Base-by-base conservation (phyloP, 2,797 vertebrate species). In the Chaunax sp. region DNA sequence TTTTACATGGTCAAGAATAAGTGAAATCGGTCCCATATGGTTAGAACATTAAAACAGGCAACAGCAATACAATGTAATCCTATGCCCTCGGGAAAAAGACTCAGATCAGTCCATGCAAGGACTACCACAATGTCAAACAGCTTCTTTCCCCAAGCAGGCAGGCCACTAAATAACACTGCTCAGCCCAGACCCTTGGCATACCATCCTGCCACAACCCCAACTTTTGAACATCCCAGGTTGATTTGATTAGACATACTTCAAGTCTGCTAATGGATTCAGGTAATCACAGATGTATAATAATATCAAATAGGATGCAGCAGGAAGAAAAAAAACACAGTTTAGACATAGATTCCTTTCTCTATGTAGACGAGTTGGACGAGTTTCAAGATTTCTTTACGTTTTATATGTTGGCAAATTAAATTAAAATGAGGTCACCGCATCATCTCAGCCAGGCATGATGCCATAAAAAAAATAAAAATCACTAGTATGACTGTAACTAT, bases 231-330 rank as follows among this genome's bases (percentile, higher is more conserved):
- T n/a, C n/a, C 44, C 59, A 67, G 78, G 79, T n/a, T 80, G 61
- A 84, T 83, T 72, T 35, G 40, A 80, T 81, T 75, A 69, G 58
- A 77, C 71, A 60, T 69, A 69, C 58, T 50, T 37, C 6, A 37
- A 71, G 72, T 71, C 62, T 63, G 68, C 69, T 72, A 53, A 72
- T 56, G 35, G 69, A 78, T 61, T 78, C 72, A 56, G 58, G 65
- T 67, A 33, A 10, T 85, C 65, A 69, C 60, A 67, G 75, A 62
- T 56, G 61, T 72, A 55, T 33, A 33, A 77, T 85, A 33, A 77
- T 85, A 78, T n/a, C n/a, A n/a, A n/a, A 88, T 68, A 37, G 35
- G 47, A 81, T 43, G 72, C 11, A 4, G 59, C 64, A 72, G 55
- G 70, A 63, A 79, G 40, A 50, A 40, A 65, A 61, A 53, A 78